Evolutionary conservation across 2,113 vertebrate species (phyloP).

Genomic region (Equus quagga): DNA sequence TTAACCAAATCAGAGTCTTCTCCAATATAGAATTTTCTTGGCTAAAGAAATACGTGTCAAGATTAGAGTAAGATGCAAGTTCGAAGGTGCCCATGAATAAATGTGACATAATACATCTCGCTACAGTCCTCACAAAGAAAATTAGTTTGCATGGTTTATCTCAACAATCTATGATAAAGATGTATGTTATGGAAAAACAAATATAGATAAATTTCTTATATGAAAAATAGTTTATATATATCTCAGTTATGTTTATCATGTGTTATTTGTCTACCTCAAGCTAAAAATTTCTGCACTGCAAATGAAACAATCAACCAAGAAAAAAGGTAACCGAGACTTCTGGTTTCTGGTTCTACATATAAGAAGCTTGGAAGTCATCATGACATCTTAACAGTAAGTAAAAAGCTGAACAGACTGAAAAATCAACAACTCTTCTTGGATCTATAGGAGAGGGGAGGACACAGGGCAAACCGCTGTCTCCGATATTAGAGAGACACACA

Average conservation of each 20-base stretch:
- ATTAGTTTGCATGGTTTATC: not conserved
- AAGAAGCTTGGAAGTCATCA: not conserved
- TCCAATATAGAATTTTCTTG: not conserved
- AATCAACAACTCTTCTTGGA: not conserved
- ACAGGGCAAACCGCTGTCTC: not conserved
- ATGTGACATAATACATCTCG: not conserved
- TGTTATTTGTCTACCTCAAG: not conserved
- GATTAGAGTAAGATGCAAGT: not conserved
- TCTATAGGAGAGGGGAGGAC: not conserved
- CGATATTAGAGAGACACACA: not conserved
- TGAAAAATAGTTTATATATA: not conserved
- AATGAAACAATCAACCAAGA: not conserved
- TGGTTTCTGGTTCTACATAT: not conserved
- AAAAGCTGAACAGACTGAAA: not conserved
- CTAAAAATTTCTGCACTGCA: not conserved
- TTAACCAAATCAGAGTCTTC: not conserved
- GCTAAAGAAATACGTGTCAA: not conserved
- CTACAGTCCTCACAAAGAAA: not conserved
- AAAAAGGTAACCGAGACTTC: not conserved
- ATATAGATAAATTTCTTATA: not conserved
- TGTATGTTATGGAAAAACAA: not conserved
- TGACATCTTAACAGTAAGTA: not conserved
- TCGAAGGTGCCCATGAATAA: not conserved
- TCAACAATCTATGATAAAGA: not conserved
- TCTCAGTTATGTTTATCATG: not conserved